Base-by-base conservation (phyloP, 1,140 invertebrate species). In the Akabosia matsudoensis region DNA sequence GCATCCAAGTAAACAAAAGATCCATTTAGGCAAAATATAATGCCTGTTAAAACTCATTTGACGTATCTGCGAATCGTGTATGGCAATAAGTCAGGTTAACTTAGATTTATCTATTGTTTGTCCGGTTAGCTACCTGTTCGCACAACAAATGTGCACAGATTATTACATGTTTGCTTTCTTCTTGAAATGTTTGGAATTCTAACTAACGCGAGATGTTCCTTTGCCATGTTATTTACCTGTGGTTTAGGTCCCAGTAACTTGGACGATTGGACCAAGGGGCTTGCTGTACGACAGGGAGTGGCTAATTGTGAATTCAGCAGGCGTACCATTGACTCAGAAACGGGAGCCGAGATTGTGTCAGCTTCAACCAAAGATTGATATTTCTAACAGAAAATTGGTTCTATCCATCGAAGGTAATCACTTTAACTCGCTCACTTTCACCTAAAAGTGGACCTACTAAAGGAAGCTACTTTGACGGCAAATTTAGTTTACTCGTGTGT, bases 221-320 rank as follows among this genome's bases (percentile, higher is more conserved):
- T n/a, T 7, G 37, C 37, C 37, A 45, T 45, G 37, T 45, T 45
- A 7, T 45, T 45, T 18, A 45, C 37, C 56, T 28, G 7, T 22
- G 10, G 4, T 33, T 4, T 72, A 81, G 80, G 80, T 87, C 26
- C 54, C 76, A 0, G 79, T 76, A 26, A 85, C 84, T n/a, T 97
- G 95, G 94, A 86, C 86, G 45, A 84, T 97, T 34, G 90, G 89
- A 28, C 78, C 83, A 0, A 90, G 88, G 81, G 96, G 96, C 0
- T 86, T 98, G 22, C 86, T 91, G 82, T 97, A 92, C 84, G 97
- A 98, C 85, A 88, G 96, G 81, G 88, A 93, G 82, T 98, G 95
- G 95, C 94, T 97, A 92, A 91, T 98, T 75, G 87, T 96, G 0
- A 92, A 90, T 79, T 85, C 87, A 18, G 87, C 88, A 82, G 95